Evolutionary conservation across 2,113 vertebrate species (phyloP), one percentile per base, ranked within the genome.

Genomic region (Forbesichthys papilliferus): DNA sequence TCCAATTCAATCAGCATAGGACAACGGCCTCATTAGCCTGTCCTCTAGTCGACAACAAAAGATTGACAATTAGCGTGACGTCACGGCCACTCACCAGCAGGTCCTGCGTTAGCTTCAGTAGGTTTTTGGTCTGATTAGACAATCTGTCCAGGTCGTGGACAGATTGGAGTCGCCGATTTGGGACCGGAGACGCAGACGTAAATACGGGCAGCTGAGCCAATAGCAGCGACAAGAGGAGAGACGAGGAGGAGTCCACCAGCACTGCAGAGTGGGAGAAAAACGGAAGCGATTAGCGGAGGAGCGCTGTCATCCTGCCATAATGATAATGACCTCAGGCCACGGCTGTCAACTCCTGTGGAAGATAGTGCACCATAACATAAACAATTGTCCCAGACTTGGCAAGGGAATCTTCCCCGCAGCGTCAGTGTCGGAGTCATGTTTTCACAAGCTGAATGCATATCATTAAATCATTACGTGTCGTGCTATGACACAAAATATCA

Each of bases 61-160:
- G 54, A 75, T 12, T 65, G 48, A 18, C 20, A 27, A 68, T 71
- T 47, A 13, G 11, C 4, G 56, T 71, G 76, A 64, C 34, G 46
- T 42, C 72, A 60, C n/a, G 4, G 46, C 20, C 68, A 91, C 93
- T 92, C 77, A 94, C 93, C 89, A 93, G 78, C 75, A 94, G 86
- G 79, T 93, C 90, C 54, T 91, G 88, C 27, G 93, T 92, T 68
- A 93, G 83, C 86, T 88, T 93, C 79, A 92, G 90, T 59, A 94
- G 88, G 76, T 92, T 89, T 52, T 81, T 91, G 64, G 92, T 93
- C 85, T 94, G 92, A 84, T 94, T 94, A 86, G 89, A 92, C 80
- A 94, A 83, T 78, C 85, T 92, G 75, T 94, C 92, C 81, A 93
- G 83, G 66, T 94, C 93, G 18, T 61, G 87, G 16, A 16, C 16